These are phyloP conservation scores for Cephus pulcher DNA, from an alignment of 2,888 invertebrate species.

Conservation along the genomic window DNA sequence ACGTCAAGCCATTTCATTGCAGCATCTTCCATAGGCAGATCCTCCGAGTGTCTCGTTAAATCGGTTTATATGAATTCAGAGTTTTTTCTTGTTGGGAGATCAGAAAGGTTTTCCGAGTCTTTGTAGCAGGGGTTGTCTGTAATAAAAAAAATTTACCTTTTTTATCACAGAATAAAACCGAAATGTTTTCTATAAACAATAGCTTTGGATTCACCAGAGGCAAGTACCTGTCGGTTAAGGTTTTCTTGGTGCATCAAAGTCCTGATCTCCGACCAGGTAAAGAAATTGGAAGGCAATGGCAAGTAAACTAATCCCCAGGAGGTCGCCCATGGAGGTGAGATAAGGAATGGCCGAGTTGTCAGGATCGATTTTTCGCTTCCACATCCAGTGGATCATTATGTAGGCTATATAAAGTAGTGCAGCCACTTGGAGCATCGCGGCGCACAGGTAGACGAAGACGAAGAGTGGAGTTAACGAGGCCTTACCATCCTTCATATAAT, in stretches of 20 bases:
- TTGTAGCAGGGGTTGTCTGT: background rate
- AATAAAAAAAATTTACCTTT: background rate
- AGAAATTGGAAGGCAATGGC: constrained; percentile 75
- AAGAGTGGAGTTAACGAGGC: constrained; percentile 76
- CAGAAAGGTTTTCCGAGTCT: background rate
- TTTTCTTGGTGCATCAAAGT: constrained; percentile 57
- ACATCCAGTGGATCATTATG: constrained; percentile 75
- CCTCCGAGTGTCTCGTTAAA: background rate
- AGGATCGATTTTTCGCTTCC: constrained; percentile 75
- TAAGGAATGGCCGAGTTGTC: constrained; percentile 84
- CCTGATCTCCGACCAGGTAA: constrained; percentile 71
- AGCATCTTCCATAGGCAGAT: background rate
- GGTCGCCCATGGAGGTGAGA: constrained; percentile 82
- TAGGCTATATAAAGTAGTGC: constrained; percentile 74
- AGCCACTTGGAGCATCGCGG: constrained; percentile 73
- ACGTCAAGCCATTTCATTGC: background rate
- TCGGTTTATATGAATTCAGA: background rate
- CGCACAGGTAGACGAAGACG: constrained; percentile 76
- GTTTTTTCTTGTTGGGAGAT: background rate
- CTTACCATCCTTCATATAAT: constrained; percentile 76
- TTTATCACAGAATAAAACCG: background rate
- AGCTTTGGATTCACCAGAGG: background rate
- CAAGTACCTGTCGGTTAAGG: constrained; percentile 31
- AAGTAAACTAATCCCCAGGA: constrained; percentile 78
- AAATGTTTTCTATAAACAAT: background rate